Evolutionary conservation across 2,888 invertebrate species (phyloP).

Genomic region (Prosopocoilus inquinatus): DNA sequence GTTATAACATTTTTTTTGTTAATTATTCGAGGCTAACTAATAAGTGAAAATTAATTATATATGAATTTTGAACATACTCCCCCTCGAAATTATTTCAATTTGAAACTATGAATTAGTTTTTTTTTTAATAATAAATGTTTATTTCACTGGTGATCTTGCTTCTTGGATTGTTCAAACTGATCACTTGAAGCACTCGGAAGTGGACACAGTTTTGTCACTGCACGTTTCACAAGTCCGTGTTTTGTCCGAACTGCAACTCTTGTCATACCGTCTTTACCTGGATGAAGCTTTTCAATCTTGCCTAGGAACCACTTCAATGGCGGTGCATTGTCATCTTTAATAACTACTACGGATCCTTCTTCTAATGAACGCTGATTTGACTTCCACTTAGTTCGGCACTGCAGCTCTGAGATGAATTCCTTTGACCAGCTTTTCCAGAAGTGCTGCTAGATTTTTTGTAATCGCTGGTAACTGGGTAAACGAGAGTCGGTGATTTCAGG

Average conservation of each 20-base stretch:
- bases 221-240: slow-evolving; percentile 22
- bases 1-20: no score
- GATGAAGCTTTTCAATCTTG: slow-evolving; percentile 26
- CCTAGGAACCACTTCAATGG: slow-evolving; percentile 32
- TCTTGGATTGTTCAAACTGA: no score
- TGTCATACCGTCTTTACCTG: slow-evolving; percentile 17
- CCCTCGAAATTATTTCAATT: no score
- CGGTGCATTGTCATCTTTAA: slow-evolving; percentile 29
- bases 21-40: no score
- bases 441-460: slow-evolving; percentile 19
- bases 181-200: slow-evolving; percentile 19
- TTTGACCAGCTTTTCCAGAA: slow-evolving; percentile 15
- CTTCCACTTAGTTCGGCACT: slow-evolving; percentile 32
- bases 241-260: slow-evolving; percentile 22
- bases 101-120: no score
- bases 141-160: no score
- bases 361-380: slow-evolving; percentile 13
- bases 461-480: slow-evolving; percentile 20
- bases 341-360: slow-evolving; percentile 30
- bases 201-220: slow-evolving; percentile 29
- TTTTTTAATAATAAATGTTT: no score
- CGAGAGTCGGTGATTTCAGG: slow-evolving; percentile 8
- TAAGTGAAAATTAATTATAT: no score
- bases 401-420: slow-evolving; percentile 26
- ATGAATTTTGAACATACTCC: no score